Evolutionary conservation across 2,113 vertebrate species (phyloP), one percentile per base, ranked within the genome.

Genomic region (Esox niger): DNA sequence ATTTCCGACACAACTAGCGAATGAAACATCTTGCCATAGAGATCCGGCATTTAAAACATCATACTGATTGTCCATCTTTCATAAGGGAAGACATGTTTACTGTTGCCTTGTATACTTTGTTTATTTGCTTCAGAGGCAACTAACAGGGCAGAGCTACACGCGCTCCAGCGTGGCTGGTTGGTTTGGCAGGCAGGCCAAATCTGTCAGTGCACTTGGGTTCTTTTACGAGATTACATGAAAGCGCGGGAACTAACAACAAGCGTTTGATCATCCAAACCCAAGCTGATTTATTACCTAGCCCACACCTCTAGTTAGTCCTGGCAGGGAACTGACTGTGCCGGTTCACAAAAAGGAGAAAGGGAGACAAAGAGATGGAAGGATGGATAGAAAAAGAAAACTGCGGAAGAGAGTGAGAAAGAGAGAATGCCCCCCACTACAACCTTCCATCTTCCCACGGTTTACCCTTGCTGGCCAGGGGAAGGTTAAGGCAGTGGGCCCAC

Each of bases 171-270:
- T 65, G 80, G 76, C 70, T 21, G 31, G 70, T 46, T 60, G 63
- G 8, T 68, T 75, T 82, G 72, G 84, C 78, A 78, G 46, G 68
- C 80, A 66, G 63, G 47, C 55, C 68, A 59, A 57, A 56, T 72
- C 73, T 67, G 43, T 79, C 68, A 68, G 75, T 61, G 72, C 32
- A 13, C 30, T 69, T 27, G 0, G 64, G 20, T 61, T 86, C 11
- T 87, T 87, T 88, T 85, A 87, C 75, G 81, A 85, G 84, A 83
- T 83, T 68, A 84, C 73, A 85, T 87, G 75, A 86, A 86, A 88
- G 82, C 54, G 69, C 73, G 76, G 73, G 82, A 80, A 87, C 80
- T 79, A 78, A 77, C 61, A 62, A 79, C 71, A 60, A 81, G 71
- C 27, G 43, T 87, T 89, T 84, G 83, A 88, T 85, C 82, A 75